Evolutionary conservation across 1,140 invertebrate genomes (phyloP), one percentile per base, ranked within the genome.

Genomic region (Yoshiicerus persimilis): DNA sequence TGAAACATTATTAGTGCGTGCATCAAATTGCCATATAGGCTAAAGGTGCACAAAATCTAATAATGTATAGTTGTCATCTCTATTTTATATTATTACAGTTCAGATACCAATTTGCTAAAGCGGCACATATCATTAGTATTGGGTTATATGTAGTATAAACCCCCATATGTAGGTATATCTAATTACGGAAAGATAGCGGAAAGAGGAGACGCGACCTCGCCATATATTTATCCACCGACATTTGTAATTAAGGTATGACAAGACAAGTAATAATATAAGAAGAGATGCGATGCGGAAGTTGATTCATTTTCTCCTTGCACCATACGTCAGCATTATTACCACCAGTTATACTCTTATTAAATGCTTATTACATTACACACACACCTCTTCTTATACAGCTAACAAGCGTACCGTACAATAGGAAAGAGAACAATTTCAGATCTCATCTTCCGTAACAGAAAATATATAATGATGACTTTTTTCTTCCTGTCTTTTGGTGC

Each of bases 241-340:
- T 36, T 80, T 80, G 75, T 80, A 80, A 80, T 80, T 80, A 80
- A 80, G 75, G 75, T 38, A 36, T 36, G 32, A 36, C 32, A 36
- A 16, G 75, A 16, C 75, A 80, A 23, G 32, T 23, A 36, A 38
- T 80, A 80, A 80, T 80, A n/a, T n/a, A 34, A 80, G 70, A 75
- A 75, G 75, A 80, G 75, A 80, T 80, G 75, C 34, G 75, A 80
- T 80, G 75, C 75, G 75, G 75, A 80, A 80, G 75, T 80, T 36
- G 32, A 80, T 80, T 38, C 32, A n/a, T n/a, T 80, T 80, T 80
- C 16, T 16, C 16, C n/a, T 34, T 80, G 30, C 75, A 34, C 16
- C 38, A 34, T 16, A n/a, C n/a, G 32, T 34, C 75, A 80, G 30
- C 34, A 80, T 34, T 23, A 32, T 36, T 38, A 36, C 38, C 30